Conservation (phyloP, 2,888 invertebrate species). For the Antheraea assamensis region DNA sequence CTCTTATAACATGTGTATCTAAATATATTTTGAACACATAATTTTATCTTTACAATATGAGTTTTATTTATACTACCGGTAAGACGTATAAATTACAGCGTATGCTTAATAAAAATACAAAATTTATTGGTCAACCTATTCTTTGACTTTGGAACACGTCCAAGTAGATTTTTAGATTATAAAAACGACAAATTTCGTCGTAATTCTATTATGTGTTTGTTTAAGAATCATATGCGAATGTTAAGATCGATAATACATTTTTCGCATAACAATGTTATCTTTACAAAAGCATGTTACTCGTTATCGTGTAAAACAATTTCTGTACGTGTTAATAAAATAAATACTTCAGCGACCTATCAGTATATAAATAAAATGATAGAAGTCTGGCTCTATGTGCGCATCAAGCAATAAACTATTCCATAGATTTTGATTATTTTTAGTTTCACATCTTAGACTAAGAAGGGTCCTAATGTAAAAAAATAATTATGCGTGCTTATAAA, state of each 20-base stretch:
- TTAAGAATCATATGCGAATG: background rate
- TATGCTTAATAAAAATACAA: slow-evolving; percentile 20
- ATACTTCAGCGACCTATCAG: no score
- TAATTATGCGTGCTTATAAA: no score
- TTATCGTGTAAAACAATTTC: no score
- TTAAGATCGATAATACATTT: background rate
- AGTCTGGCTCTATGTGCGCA: no score
- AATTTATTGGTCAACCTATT: slow-evolving; percentile 27
- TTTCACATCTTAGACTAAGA: no score
- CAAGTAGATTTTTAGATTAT: slow-evolving; percentile 27
- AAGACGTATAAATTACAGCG: slow-evolving; percentile 11
- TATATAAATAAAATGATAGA: no score
- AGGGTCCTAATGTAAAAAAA: no score
- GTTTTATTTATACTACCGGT: slow-evolving; percentile 5
- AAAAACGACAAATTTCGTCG: background rate
- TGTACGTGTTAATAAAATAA: no score
- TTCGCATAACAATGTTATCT: background rate
- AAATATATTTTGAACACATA: background rate
- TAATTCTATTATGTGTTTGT: background rate
- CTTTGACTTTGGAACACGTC: slow-evolving; percentile 31
- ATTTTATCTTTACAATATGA: background rate
- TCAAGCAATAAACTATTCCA: no score
- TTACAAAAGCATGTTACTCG: no score
- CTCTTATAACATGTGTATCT: background rate
- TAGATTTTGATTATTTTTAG: no score